Conservation (phyloP, 2,888 invertebrate species). For the Folsomia candida region DNA sequence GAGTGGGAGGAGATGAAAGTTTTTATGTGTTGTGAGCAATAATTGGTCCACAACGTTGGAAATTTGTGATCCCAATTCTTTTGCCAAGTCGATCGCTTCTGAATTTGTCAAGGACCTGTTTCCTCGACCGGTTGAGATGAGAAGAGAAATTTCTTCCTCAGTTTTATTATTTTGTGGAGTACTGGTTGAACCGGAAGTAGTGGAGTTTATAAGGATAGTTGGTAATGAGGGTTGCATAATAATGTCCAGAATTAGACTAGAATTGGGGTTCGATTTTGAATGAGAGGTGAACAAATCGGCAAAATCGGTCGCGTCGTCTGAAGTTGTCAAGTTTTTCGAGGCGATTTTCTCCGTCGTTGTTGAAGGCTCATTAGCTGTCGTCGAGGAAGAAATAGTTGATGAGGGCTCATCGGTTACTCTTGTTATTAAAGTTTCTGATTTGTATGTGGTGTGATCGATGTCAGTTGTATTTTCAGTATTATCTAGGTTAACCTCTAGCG, state of each 20-base stretch:
- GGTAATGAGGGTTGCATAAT: background rate
- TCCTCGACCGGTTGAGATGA: background rate
- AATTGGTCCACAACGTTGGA: constrained; percentile 38
- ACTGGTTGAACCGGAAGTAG: no score
- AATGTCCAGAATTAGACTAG: background rate
- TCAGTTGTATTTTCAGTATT: background rate
- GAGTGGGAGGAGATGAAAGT: constrained; percentile 34
- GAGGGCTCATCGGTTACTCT: background rate
- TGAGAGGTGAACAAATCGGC: background rate
- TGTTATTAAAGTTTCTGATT: background rate
- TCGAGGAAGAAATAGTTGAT: background rate
- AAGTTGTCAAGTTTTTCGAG: no score
- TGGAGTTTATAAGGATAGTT: background rate
- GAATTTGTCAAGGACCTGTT: constrained; percentile 19
- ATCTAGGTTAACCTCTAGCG: background rate
- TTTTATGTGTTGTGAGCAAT: constrained; percentile 34
- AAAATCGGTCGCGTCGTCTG: no score
- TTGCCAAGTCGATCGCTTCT: constrained; percentile 15
- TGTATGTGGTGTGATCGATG: background rate
- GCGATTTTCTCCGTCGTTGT: no score
- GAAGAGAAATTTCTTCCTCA: background rate
- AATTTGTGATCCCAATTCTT: constrained; percentile 22
- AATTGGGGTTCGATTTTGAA: background rate
- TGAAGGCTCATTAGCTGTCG: background rate
- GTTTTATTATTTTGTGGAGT: no score